Evolutionary conservation across 2,888 invertebrate species (phyloP).

Genomic region (Lamproptera curius): DNA sequence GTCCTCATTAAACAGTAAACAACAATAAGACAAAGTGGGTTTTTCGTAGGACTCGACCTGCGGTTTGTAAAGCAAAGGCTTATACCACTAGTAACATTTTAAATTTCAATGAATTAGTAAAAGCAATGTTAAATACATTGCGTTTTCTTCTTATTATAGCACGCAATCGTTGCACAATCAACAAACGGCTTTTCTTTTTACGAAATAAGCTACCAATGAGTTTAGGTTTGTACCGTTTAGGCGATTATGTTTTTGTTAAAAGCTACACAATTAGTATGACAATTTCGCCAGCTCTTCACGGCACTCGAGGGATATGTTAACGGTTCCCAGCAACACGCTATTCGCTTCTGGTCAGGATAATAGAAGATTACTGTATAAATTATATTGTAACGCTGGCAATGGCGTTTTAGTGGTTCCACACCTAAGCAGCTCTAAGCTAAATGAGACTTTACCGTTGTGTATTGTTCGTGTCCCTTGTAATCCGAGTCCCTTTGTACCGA

Average conservation of each 20-base stretch:
- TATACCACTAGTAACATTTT: too few species aligned
- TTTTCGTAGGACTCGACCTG: too few species aligned
- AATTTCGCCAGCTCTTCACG: neutral
- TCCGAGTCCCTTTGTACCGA: slow-evolving; percentile 24
- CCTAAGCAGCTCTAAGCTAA: slow-evolving; percentile 27
- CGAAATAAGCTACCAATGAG: neutral
- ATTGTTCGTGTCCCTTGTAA: slow-evolving; percentile 27
- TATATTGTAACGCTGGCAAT: neutral
- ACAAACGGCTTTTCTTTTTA: too few species aligned
- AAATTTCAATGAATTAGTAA: neutral
- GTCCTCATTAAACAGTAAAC: too few species aligned
- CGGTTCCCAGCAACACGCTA: neutral
- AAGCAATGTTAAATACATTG: neutral
- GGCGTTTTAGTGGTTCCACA: slow-evolving; percentile 19
- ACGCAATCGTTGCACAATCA: too few species aligned
- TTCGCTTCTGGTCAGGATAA: neutral
- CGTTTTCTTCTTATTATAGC: too few species aligned
- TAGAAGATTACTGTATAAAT: neutral
- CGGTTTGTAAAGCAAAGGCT: too few species aligned
- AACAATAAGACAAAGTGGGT: too few species aligned
- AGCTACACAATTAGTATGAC: neutral
- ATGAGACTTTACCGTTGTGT: slow-evolving; percentile 23
- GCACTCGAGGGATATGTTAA: neutral
- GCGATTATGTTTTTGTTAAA: too few species aligned
- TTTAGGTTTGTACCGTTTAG: neutral